phyloP scores from a whole-genome alignment of 2,113 vertebrate species.

The Syngnathus scovelli region DNA sequence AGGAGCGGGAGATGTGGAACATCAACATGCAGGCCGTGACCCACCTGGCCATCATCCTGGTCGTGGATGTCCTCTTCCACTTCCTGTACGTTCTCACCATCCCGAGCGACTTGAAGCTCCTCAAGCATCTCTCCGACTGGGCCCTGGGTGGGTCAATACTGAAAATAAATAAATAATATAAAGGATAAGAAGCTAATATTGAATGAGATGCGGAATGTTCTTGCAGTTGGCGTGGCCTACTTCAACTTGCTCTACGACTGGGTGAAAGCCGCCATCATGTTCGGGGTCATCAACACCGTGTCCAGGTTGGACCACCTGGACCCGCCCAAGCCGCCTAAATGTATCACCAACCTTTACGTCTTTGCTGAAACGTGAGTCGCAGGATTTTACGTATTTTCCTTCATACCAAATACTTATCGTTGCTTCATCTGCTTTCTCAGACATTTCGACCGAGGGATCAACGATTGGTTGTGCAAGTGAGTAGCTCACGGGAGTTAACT shows the following conservation, averaged over 20 bases:
- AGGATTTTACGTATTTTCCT: too few species aligned
- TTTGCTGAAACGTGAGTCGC: conserved; percentile 88
- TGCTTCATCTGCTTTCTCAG: conserved; percentile 56
- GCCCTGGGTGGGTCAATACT: conserved; percentile 76
- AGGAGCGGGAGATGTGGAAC: conserved; percentile 80
- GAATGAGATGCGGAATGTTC: neutral
- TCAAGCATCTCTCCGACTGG: conserved; percentile 83
- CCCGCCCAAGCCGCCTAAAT: conserved; percentile 88
- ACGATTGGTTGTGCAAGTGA: conserved; percentile 97
- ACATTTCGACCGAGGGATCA: conserved; percentile 94
- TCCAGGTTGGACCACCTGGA: conserved; percentile 87
- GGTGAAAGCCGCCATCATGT: conserved; percentile 93
- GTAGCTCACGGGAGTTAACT: conserved; percentile 2
- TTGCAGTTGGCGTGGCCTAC: conserved; percentile 86
- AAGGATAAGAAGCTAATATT: too few species aligned
- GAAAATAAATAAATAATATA: too few species aligned
- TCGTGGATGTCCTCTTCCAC: conserved; percentile 86
- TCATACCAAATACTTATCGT: too few species aligned
- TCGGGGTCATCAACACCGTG: conserved; percentile 85
- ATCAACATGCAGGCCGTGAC: conserved; percentile 74
- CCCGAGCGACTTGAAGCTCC: conserved; percentile 82
- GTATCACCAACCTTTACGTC: conserved; percentile 91
- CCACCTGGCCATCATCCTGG: conserved; percentile 69
- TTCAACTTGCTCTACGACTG: conserved; percentile 92
- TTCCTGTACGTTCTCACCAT: conserved; percentile 96